These are phyloP conservation scores for Erebia palarica DNA, from an alignment of 2,888 invertebrate genomes.

Conservation along the genomic window DNA sequence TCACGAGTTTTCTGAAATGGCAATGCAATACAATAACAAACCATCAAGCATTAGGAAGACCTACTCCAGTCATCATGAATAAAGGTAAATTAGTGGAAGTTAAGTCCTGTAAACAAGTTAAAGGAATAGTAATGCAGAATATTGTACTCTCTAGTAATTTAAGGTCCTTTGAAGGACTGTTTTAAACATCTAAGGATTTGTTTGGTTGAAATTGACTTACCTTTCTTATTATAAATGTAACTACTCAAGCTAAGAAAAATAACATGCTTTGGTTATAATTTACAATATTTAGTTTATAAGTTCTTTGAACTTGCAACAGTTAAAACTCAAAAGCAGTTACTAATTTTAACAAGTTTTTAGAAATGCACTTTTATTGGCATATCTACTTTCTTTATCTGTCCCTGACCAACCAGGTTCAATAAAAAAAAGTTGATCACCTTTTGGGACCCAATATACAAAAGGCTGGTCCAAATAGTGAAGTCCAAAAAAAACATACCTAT, in stretches of 20 bases:
- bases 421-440: background rate
- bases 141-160: background rate
- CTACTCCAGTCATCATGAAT: constrained; percentile 39
- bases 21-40: constrained; percentile 47
- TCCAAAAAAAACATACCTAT: background rate
- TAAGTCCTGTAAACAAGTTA: background rate
- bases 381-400: background rate
- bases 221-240: no score
- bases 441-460: background rate
- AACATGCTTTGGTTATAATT: constrained; percentile 3
- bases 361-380: background rate
- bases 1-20: constrained; percentile 59
- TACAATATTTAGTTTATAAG: background rate
- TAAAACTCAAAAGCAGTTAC: background rate
- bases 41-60: constrained; percentile 41
- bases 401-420: background rate
- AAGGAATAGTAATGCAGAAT: background rate
- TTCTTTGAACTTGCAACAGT: background rate
- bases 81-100: constrained; percentile 45
- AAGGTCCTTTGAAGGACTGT: constrained; percentile 1
- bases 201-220: background rate
- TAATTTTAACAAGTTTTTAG: background rate
- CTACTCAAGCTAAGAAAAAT: background rate
- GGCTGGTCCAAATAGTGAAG: background rate
- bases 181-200: background rate